Percentiles rank a stretch among this genome's conserved stretches.
These are phyloP conservation scores for Kuschelorhynchus macadamiae DNA, from an alignment of 2,888 invertebrate genomes.

Conservation along the genomic window DNA sequence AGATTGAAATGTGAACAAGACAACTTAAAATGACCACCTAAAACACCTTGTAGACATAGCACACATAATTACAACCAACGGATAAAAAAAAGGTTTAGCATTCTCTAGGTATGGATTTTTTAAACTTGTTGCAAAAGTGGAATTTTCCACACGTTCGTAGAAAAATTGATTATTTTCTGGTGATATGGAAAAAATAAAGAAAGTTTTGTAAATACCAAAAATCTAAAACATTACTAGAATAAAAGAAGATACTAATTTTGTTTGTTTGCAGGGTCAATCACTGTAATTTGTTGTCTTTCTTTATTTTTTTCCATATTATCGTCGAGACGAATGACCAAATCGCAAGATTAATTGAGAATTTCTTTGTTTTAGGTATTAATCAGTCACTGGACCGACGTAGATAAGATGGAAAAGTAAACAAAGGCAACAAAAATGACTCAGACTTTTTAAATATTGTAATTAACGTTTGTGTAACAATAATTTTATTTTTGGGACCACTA, in stretches of 20 bases:
- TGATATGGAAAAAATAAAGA: neutral
- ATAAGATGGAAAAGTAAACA: conserved; percentile 48
- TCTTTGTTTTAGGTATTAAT: conserved; percentile 51
- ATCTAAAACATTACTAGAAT: conserved; percentile 16
- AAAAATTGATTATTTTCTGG: too few relatives aligned
- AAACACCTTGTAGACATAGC: too few relatives aligned
- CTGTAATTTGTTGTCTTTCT: conserved; percentile 53
- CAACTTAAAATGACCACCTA: too few relatives aligned
- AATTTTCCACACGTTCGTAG: too few relatives aligned
- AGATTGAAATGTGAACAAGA: too few relatives aligned
- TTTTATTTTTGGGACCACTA: too few relatives aligned
- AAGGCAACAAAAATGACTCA: conserved; percentile 41
- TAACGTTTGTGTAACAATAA: too few relatives aligned
- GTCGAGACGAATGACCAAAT: neutral
- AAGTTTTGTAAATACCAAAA: neutral
- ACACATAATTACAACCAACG: too few relatives aligned
- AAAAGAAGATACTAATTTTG: conserved; percentile 18
- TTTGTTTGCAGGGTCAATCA: neutral
- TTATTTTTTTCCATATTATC: conserved; percentile 50
- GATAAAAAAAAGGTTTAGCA: too few relatives aligned
- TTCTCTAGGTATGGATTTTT: too few relatives aligned
- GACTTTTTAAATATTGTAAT: neutral
- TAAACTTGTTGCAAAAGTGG: too few relatives aligned
- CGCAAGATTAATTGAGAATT: conserved; percentile 16
- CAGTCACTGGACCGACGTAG: neutral